Conservation (phyloP, 2,113 vertebrate species). For the Solea solea region DNA sequence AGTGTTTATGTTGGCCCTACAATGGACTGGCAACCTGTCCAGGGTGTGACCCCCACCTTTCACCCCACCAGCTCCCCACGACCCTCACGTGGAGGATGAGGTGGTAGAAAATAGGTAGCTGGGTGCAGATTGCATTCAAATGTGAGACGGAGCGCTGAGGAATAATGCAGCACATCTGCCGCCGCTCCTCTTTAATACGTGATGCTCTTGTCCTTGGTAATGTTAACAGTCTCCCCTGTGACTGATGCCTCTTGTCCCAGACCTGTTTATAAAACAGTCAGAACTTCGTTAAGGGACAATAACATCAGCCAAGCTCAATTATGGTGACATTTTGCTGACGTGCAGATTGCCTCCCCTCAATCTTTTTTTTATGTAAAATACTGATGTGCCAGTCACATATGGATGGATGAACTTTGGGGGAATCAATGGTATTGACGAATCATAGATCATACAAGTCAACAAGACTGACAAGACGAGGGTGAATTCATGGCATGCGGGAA, state of each 20-base stretch:
- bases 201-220: constrained; percentile 74
- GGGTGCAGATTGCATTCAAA: constrained; percentile 30
- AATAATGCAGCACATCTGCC: constrained; percentile 36
- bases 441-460: constrained; percentile 88
- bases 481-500: constrained; percentile 86
- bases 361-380: constrained; percentile 86
- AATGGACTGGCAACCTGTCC: too few species aligned
- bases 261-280: constrained; percentile 79
- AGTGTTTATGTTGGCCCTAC: neutral
- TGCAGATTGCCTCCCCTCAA: constrained; percentile 78
- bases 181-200: constrained; percentile 46
- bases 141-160: constrained; percentile 25
- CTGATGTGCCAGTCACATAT: constrained; percentile 88
- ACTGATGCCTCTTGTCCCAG: constrained; percentile 71
- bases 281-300: constrained; percentile 80
- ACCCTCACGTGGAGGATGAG: too few species aligned
- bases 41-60: too few species aligned
- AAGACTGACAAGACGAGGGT: constrained; percentile 86
- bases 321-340: constrained; percentile 84
- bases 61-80: too few species aligned
- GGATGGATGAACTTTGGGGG: constrained; percentile 90
- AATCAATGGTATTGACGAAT: constrained; percentile 89
- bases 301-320: constrained; percentile 76
- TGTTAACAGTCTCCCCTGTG: constrained; percentile 77
- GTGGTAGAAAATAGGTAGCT: neutral